Evolutionary conservation across 2,797 vertebrate species (phyloP).

Genomic region (Sebastes taczanowskii): DNA sequence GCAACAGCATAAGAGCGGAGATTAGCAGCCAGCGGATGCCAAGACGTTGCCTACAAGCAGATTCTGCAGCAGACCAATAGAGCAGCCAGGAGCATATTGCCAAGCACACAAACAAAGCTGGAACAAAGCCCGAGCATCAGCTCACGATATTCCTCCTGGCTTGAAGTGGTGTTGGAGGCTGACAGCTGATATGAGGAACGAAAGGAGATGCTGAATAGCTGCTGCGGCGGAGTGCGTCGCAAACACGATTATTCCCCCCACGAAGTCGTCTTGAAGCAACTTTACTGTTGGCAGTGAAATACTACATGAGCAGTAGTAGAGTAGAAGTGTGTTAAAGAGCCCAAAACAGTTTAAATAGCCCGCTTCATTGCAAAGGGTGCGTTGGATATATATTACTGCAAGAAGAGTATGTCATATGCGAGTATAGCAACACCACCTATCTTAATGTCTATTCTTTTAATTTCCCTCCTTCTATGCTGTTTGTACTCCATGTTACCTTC

Average conservation of each 20-base stretch:
- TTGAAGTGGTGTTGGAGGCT: constrained; percentile 27
- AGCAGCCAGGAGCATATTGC: constrained; percentile 33
- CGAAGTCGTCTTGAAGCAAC: constrained; percentile 13
- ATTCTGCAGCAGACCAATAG: constrained; percentile 41
- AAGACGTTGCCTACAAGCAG: constrained; percentile 29
- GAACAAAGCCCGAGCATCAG: constrained; percentile 48
- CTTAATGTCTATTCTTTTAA: no score
- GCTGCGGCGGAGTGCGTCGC: not conserved
- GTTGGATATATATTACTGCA: not conserved
- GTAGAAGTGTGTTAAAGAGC: fast-evolving
- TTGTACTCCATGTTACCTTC: not conserved
- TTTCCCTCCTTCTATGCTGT: not conserved
- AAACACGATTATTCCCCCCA: constrained; percentile 46
- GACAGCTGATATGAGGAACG: constrained; percentile 37
- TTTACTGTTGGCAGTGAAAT: no score
- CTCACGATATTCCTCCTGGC: constrained; percentile 27
- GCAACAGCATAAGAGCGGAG: constrained; percentile 12
- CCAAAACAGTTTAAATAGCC: not conserved
- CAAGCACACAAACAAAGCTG: constrained; percentile 18
- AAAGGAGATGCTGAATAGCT: constrained; percentile 1
- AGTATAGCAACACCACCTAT: no score
- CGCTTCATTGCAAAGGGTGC: not conserved
- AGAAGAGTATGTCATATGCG: no score
- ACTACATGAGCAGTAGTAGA: no score
- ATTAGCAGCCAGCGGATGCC: constrained; percentile 25